Base-by-base conservation (phyloP, 1,140 invertebrate species). In the Thrips palmi region DNA sequence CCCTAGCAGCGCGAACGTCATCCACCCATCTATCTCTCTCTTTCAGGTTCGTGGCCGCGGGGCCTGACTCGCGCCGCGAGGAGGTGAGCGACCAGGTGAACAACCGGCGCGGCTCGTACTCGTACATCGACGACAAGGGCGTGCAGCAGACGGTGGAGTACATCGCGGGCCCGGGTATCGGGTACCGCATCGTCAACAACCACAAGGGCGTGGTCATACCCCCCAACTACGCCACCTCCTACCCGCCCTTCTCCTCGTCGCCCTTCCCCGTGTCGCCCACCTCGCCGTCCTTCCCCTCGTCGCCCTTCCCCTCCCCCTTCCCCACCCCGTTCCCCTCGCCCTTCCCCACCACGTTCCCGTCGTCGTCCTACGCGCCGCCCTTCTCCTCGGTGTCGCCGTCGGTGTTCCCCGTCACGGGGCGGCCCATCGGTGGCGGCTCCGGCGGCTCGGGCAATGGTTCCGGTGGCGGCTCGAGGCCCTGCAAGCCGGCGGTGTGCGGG, bases 91-190 rank as follows among this genome's bases (percentile, higher is more conserved):
- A 75, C 44, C 58, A 71, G 0, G 64, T 62, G 30, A 73, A 74
- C 8, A 65, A 77, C 40, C 70, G 76, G 0, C 54, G 71, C 36
- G 77, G 77, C 22, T 76, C 74, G 0, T 80, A 78, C 53, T 74
- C 74, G 4, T 80, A 75, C 49, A 52, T 77, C 11, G 77, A 77
- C 48, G 73, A 77, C 47, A 74, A 76, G 60, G 73, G 74, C 1
- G 64, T 72, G 15, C 73, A 76, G 57, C 64, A 60, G 36, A 71
- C 74, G 0, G 73, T 76, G 2, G 66, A 77, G 49, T 79, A 79
- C 48, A 75, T 77, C 41, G 75, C 75, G 2, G 75, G 75, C 2
- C 74, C 75, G 0, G 68, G 71, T 22, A 79, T 75, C 21, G 75
- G 75, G n/a, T 79, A 77, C 44, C 61, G 71, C 7, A 68, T 79